phyloP scores from a whole-genome alignment of 2,888 invertebrate genomes.

The Phania funesta region DNA sequence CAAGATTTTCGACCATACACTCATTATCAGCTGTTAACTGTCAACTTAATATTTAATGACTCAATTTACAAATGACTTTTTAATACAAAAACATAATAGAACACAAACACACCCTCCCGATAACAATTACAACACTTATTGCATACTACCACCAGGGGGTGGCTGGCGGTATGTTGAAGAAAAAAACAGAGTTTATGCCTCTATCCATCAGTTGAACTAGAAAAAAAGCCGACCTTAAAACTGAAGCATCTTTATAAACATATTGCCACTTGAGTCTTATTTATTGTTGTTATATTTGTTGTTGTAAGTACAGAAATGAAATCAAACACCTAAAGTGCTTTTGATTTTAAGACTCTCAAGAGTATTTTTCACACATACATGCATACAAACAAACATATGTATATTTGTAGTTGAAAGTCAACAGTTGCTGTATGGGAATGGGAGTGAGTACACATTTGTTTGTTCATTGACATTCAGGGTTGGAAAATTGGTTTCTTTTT shows the following conservation, averaged over 20 bases:
- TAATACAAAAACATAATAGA: conserved; percentile 8
- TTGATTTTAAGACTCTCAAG: conserved; percentile 54
- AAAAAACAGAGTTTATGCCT: background rate
- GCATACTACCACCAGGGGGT: conserved; percentile 4
- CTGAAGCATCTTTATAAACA: conserved; percentile 50
- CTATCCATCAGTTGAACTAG: background rate
- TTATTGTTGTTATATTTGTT: background rate
- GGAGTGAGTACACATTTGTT: background rate
- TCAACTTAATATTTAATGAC: conserved; percentile 40
- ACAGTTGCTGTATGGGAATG: conserved; percentile 28
- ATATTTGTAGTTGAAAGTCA: conserved; percentile 59
- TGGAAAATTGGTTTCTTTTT: too few relatives aligned
- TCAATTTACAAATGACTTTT: conserved; percentile 64
- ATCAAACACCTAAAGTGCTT: conserved; percentile 68
- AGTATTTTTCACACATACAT: conserved; percentile 31
- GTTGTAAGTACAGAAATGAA: conserved; percentile 37
- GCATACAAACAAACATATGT: background rate
- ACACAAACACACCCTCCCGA: conserved; percentile 3
- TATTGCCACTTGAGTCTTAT: conserved; percentile 56
- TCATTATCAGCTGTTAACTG: conserved; percentile 63
- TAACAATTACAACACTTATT: conserved; percentile 5
- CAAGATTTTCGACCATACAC: background rate
- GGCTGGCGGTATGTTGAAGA: background rate
- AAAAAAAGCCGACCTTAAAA: conserved; percentile 11
- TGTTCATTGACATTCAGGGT: too few relatives aligned